Conservation (phyloP, 1,140 invertebrate species). For the Anastrepha obliqua region DNA sequence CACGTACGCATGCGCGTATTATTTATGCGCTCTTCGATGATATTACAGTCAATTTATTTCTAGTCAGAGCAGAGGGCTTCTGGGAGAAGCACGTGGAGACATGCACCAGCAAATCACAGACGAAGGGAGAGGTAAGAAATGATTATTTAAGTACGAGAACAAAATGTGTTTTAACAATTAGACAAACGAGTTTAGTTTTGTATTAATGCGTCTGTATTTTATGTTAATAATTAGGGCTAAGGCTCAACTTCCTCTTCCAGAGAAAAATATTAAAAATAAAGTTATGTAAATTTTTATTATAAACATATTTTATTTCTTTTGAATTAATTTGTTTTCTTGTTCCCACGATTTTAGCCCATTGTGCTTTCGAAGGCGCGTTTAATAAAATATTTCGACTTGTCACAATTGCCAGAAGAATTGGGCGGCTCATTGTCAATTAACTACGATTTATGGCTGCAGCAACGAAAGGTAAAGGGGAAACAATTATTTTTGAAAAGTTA, state of each 20-base stretch:
- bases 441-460: conserved; percentile 88
- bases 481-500: no score
- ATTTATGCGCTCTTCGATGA: conserved; percentile 76
- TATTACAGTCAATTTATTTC: conserved; percentile 77
- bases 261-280: background rate
- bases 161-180: conserved; percentile 20
- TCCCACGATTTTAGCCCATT: conserved; percentile 76
- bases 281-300: background rate
- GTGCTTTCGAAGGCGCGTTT: conserved; percentile 81
- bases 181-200: background rate
- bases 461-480: conserved; percentile 82
- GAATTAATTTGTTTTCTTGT: background rate
- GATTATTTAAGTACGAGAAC: background rate
- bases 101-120: conserved; percentile 79
- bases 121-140: conserved; percentile 79
- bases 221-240: background rate
- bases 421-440: conserved; percentile 86
- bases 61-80: conserved; percentile 82
- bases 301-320: background rate
- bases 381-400: conserved; percentile 81
- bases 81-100: conserved; percentile 86
- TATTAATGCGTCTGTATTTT: conserved; percentile 22
- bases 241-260: background rate
- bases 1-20: conserved; percentile 78
- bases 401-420: conserved; percentile 86